Conservation (phyloP, 2,888 invertebrate genomes). For the Sarcophaga subvicina region DNA sequence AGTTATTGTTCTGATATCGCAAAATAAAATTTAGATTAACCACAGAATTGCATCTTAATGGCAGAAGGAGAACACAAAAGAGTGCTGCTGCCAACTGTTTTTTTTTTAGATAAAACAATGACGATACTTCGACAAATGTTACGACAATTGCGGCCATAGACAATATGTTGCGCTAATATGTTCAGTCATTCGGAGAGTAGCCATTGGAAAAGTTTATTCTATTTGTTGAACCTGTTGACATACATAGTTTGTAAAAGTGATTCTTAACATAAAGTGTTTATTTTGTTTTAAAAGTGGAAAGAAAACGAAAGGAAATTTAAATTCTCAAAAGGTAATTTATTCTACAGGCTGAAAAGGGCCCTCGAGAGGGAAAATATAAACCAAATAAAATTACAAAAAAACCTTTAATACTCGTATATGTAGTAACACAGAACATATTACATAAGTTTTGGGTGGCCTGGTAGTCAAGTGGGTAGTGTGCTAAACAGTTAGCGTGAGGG, state of each 20-base stretch:
- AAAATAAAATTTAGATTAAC: constrained; percentile 42
- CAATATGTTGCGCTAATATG: constrained; percentile 63
- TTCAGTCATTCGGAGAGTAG: constrained; percentile 45
- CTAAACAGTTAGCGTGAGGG: no score
- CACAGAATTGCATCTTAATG: constrained; percentile 58
- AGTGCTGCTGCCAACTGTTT: no score
- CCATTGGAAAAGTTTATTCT: constrained; percentile 32
- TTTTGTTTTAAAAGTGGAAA: no score
- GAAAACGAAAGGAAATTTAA: not conserved
- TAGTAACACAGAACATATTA: no score
- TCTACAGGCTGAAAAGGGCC: not conserved
- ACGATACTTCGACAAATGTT: constrained; percentile 28
- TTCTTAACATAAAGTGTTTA: no score
- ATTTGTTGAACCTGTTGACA: constrained; percentile 50
- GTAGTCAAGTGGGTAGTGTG: no score
- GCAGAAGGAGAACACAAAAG: not conserved
- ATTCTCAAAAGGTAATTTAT: not conserved
- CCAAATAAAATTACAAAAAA: no score
- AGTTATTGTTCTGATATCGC: constrained; percentile 44
- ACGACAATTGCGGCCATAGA: constrained; percentile 44
- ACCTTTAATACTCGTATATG: no score
- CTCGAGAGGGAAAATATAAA: no score
- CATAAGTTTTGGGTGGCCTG: no score
- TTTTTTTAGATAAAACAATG: constrained; percentile 12
- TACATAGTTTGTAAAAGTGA: not conserved